Evolutionary conservation across 2,888 invertebrate species (phyloP).

Genomic region (Cosmia pyralina): DNA sequence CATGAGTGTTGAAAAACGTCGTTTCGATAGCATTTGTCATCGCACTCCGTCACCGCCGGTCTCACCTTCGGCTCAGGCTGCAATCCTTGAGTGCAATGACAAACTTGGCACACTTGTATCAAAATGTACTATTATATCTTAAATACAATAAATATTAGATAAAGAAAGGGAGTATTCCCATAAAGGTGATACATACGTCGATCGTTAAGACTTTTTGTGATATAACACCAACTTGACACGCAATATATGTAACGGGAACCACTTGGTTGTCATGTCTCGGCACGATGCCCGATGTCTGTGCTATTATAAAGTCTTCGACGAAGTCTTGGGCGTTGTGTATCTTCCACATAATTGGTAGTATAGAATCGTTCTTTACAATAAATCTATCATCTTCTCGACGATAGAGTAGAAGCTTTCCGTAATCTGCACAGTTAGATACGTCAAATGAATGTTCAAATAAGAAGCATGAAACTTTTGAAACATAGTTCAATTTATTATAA

Average conservation of each 20-base stretch:
- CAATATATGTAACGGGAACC: slow-evolving; percentile 87
- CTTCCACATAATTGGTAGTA: slow-evolving; percentile 89
- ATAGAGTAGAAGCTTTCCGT: slow-evolving; percentile 89
- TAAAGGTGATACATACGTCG: slow-evolving; percentile 82
- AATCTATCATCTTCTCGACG: slow-evolving; percentile 86
- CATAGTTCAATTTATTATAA: not conserved
- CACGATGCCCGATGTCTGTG: slow-evolving; percentile 82
- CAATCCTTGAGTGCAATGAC: no score
- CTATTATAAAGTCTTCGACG: slow-evolving; percentile 85
- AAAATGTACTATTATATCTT: not conserved
- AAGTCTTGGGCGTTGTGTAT: slow-evolving; percentile 83
- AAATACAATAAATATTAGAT: not conserved
- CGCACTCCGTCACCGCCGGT: not conserved
- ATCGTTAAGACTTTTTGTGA: slow-evolving; percentile 80
- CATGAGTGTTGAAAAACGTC: not conserved
- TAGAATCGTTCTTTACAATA: slow-evolving; percentile 89
- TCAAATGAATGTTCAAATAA: not conserved
- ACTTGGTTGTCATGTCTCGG: slow-evolving; percentile 84
- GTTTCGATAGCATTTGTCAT: not conserved
- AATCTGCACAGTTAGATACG: slow-evolving; percentile 69
- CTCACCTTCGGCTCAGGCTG: not conserved
- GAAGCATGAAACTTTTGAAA: not conserved
- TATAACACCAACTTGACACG: slow-evolving; percentile 84
- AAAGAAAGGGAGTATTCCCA: no score
- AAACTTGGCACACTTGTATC: not conserved